phyloP scores from a whole-genome alignment of 2,888 invertebrate genomes.

The Athripsodes cinereus region DNA sequence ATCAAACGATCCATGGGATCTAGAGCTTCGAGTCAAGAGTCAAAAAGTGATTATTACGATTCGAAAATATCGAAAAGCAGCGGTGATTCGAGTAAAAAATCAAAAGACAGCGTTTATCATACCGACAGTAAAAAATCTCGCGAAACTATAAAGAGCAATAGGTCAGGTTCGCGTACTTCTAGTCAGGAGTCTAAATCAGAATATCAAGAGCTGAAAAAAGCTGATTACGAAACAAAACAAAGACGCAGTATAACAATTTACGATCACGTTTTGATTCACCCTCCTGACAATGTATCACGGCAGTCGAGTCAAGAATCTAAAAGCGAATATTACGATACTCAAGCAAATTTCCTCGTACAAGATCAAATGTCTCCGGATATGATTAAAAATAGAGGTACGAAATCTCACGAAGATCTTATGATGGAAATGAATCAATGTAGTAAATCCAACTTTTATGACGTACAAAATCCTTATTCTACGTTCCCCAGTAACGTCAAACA shows the following conservation, averaged over 20 bases:
- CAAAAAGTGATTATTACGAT: conserved; percentile 63
- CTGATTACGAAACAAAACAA: conserved; percentile 38
- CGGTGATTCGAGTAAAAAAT: conserved; percentile 59
- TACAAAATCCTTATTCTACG: conserved; percentile 56
- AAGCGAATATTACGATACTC: conserved; percentile 56
- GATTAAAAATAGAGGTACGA: conserved; percentile 49
- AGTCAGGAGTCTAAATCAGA: conserved; percentile 69
- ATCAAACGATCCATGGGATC: conserved; percentile 59
- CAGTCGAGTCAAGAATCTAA: conserved; percentile 64
- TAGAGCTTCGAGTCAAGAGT: conserved; percentile 64
- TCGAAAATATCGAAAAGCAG: conserved; percentile 60
- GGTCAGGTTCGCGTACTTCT: conserved; percentile 58
- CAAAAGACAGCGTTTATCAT: conserved; percentile 57
- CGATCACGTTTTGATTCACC: conserved; percentile 37
- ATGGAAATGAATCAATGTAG: conserved; percentile 43
- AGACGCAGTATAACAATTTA: conserved; percentile 40
- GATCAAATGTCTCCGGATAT: conserved; percentile 31
- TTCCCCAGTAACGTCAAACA: conserved; percentile 55
- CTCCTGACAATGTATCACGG: conserved; percentile 48
- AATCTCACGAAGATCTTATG: conserved; percentile 55
- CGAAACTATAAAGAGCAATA: conserved; percentile 56
- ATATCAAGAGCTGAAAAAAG: conserved; percentile 60
- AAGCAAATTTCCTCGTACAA: conserved; percentile 44
- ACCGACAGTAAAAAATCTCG: conserved; percentile 61
- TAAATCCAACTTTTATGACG: conserved; percentile 47